phyloP scores from a whole-genome alignment of 2,797 vertebrate species.

The Dendrocincla fuliginosa region DNA sequence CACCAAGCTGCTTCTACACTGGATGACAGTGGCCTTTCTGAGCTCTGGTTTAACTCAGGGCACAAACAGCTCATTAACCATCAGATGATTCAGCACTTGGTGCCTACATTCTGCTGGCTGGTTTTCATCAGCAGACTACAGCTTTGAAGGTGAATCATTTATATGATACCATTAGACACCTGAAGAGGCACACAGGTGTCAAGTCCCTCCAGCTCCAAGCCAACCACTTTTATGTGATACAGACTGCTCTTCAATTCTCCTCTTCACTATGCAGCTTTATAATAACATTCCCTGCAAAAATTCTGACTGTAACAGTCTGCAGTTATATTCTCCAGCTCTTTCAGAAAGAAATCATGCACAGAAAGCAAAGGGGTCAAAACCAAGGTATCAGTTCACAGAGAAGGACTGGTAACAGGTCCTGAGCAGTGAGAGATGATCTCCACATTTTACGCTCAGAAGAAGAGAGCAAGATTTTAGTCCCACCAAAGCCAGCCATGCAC shows the following conservation, averaged over 20 bases:
- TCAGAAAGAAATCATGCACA: neutral
- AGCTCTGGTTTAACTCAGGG: conserved; percentile 34
- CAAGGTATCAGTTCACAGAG: neutral
- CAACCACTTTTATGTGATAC: neutral
- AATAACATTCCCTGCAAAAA: neutral
- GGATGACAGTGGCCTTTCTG: neutral
- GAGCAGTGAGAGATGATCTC: neutral
- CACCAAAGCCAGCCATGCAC: neutral
- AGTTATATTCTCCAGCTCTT: neutral
- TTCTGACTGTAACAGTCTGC: neutral
- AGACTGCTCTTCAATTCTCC: neutral
- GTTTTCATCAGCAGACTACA: conserved; percentile 21
- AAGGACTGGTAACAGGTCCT: neutral
- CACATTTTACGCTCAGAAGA: neutral
- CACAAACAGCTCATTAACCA: conserved; percentile 37
- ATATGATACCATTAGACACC: conserved; percentile 41
- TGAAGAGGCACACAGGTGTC: conserved; percentile 9
- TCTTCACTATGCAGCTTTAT: neutral
- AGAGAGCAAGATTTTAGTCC: neutral
- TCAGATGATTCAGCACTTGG: conserved; percentile 45
- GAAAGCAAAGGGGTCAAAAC: neutral
- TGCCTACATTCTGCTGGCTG: conserved; percentile 14
- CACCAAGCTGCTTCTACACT: neutral
- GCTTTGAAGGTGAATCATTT: conserved; percentile 36
- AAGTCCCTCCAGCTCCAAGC: neutral